phyloP scores from a whole-genome alignment of 2,113 vertebrate genomes.

The Heteronetta atricapilla region DNA sequence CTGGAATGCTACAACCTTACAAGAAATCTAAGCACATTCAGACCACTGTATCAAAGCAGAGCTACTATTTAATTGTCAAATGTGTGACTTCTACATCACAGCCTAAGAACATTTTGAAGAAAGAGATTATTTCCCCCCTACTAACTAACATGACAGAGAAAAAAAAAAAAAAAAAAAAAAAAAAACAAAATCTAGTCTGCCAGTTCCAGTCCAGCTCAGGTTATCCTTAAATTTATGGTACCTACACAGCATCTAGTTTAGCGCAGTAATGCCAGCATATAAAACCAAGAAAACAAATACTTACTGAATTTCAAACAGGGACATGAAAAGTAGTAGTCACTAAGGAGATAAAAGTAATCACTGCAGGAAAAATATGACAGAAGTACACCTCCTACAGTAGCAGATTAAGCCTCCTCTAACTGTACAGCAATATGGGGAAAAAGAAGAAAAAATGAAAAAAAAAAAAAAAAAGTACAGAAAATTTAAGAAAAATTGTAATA shows the following conservation, averaged over 20 bases:
- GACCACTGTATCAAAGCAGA: conserved; percentile 21
- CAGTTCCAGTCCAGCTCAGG: not conserved
- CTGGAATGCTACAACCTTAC: conserved; percentile 67
- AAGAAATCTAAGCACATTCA: conserved; percentile 55
- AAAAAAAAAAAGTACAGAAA: not conserved
- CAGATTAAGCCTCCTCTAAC: not conserved
- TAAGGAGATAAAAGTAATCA: conserved; percentile 6
- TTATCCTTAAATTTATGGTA: not conserved
- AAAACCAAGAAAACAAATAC: conserved; percentile 30
- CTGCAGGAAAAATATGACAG: not conserved
- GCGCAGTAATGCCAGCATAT: not conserved
- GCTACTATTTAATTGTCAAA: conserved; percentile 24
- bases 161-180: conserved; percentile 24
- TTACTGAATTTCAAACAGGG: conserved; percentile 17
- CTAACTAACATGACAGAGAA: not conserved
- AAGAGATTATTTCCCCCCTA: not conserved
- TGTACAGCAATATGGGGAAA: not conserved
- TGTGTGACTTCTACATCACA: not conserved
- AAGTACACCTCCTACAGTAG: not conserved
- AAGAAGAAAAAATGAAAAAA: not conserved
- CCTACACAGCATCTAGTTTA: not conserved
- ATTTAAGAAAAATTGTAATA: not conserved
- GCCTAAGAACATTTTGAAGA: not conserved
- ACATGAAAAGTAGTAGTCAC: conserved; percentile 2
- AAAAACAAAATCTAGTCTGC: not conserved